Conservation (phyloP, 2,888 invertebrate species). For the Griposia aprilina region DNA sequence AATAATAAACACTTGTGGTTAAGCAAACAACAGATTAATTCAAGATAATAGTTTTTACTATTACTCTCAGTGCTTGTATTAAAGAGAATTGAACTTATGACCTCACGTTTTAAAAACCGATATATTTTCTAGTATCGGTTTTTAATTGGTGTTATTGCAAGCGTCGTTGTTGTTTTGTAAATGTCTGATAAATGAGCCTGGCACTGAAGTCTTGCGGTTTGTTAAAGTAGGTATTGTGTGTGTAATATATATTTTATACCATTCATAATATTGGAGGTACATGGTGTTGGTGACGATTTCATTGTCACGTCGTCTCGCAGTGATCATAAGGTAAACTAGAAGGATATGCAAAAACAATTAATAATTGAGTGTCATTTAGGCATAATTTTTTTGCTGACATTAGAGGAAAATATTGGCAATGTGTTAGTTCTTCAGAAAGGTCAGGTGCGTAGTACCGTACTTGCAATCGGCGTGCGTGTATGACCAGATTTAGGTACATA, state of each 20-base stretch:
- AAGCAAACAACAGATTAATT: conserved; percentile 48
- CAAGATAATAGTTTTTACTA: neutral
- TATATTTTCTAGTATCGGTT: neutral
- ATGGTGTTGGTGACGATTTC: conserved; percentile 17
- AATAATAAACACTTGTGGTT: conserved; percentile 44
- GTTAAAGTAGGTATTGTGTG: conserved; percentile 29
- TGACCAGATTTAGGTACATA: too few relatives aligned
- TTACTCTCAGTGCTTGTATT: too few relatives aligned
- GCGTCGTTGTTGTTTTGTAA: conserved; percentile 30
- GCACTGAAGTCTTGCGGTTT: conserved; percentile 26
- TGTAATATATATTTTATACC: conserved; percentile 19
- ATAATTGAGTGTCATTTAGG: too few relatives aligned
- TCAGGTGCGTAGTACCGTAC: too few relatives aligned
- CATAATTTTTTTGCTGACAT: neutral
- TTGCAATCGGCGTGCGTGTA: too few relatives aligned
- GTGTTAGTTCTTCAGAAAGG: too few relatives aligned
- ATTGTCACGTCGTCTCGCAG: conserved; percentile 16
- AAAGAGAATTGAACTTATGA: neutral
- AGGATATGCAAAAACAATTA: neutral
- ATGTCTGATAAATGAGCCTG: conserved; percentile 43
- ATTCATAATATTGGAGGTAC: conserved; percentile 27
- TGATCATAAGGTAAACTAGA: conserved; percentile 31
- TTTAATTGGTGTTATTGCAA: conserved; percentile 11
- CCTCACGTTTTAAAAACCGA: neutral
- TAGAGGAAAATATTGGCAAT: neutral